Evolutionary conservation across 2,113 vertebrate species (phyloP).

Genomic region (Trochalopteron elliotii): DNA sequence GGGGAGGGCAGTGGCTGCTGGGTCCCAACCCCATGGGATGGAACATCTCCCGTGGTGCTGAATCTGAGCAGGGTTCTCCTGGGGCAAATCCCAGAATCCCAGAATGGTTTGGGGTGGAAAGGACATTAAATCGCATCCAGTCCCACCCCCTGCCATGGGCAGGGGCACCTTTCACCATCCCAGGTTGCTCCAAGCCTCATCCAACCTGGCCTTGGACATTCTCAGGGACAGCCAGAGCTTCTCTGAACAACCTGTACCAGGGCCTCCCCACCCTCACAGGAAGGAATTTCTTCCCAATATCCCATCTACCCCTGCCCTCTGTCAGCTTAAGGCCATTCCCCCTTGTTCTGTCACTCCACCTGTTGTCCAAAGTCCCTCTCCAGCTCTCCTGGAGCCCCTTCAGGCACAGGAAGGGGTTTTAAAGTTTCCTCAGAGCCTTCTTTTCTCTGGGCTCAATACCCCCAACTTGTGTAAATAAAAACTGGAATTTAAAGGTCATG

Average conservation of each 20-base stretch:
- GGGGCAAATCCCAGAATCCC: background rate
- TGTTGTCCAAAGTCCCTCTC: background rate
- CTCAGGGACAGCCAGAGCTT: background rate
- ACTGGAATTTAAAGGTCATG: background rate
- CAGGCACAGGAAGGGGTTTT: background rate
- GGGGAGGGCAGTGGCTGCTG: accelerated
- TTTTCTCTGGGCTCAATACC: accelerated
- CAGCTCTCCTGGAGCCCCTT: background rate
- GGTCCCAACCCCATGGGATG: background rate
- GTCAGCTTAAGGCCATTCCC: background rate
- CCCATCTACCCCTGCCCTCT: accelerated
- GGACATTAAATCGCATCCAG: background rate
- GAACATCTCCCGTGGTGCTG: accelerated
- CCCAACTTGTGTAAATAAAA: background rate
- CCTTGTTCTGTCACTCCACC: background rate
- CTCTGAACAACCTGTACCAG: background rate
- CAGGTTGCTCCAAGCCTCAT: accelerated
- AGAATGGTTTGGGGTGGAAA: accelerated
- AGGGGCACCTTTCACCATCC: accelerated
- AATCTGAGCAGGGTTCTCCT: accelerated
- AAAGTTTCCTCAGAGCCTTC: background rate
- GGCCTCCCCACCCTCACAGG: accelerated
- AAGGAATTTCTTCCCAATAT: background rate
- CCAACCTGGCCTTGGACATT: background rate
- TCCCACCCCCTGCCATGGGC: accelerated